phyloP scores from a whole-genome alignment of 2,888 invertebrate species.

The Hemicrepidius hirtus region DNA sequence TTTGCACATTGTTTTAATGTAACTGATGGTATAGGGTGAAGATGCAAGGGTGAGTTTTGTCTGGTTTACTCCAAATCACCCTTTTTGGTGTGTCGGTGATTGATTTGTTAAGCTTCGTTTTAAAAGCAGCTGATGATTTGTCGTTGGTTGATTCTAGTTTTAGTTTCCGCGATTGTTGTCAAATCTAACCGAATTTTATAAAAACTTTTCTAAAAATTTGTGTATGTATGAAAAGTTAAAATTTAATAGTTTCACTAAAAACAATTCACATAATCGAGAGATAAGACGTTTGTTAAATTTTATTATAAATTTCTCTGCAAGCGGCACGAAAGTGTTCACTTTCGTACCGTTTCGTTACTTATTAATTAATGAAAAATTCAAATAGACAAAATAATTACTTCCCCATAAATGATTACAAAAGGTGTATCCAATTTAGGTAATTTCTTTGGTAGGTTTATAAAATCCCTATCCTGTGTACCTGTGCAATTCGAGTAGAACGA shows the following conservation, averaged over 20 bases:
- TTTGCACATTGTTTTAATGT: slow-evolving; percentile 54
- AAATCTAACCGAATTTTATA: slow-evolving; percentile 36
- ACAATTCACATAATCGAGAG: too few relatives aligned
- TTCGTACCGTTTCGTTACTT: too few relatives aligned
- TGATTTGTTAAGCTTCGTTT: slow-evolving; percentile 51
- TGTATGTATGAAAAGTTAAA: too few relatives aligned
- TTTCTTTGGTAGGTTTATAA: slow-evolving; percentile 2
- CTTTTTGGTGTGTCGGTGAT: slow-evolving; percentile 48
- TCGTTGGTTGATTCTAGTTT: slow-evolving; percentile 12
- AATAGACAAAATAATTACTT: too few relatives aligned
- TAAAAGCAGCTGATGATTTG: slow-evolving; percentile 53
- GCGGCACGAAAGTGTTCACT: too few relatives aligned
- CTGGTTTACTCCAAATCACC: slow-evolving; percentile 50
- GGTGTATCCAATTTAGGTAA: slow-evolving; percentile 1
- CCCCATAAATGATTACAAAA: neutral
- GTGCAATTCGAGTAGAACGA: slow-evolving; percentile 59
- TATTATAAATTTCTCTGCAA: too few relatives aligned
- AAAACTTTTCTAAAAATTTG: neutral
- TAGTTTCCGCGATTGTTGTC: slow-evolving; percentile 20
- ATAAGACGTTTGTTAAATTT: too few relatives aligned
- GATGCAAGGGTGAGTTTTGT: slow-evolving; percentile 49
- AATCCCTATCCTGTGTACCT: slow-evolving; percentile 48
- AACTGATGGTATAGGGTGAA: slow-evolving; percentile 43
- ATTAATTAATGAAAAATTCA: too few relatives aligned
- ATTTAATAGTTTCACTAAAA: too few relatives aligned